Evolutionary conservation across 2,888 invertebrate genomes (phyloP).

Genomic region (Hirtodrosophila trivittata): DNA sequence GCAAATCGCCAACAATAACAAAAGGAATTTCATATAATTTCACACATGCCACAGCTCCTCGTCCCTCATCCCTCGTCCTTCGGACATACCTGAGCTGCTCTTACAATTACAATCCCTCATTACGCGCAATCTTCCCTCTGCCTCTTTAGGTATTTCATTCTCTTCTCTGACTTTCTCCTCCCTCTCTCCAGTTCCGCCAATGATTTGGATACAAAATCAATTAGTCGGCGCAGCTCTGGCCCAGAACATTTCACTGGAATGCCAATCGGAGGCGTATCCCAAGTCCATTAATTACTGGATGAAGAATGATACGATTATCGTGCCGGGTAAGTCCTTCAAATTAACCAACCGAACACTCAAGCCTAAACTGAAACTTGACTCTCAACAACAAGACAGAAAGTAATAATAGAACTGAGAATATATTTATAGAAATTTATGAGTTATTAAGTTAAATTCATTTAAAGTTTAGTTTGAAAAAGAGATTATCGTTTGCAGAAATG

Average conservation of each 20-base stretch:
- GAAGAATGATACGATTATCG: slow-evolving; percentile 86
- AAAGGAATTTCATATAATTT: slow-evolving; percentile 60
- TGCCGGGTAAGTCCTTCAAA: slow-evolving; percentile 85
- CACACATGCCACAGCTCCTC: slow-evolving; percentile 19
- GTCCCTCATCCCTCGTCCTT: slow-evolving; percentile 27
- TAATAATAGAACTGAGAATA: too few species aligned
- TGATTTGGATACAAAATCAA: slow-evolving; percentile 90
- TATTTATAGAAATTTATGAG: too few species aligned
- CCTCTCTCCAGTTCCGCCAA: slow-evolving; percentile 87
- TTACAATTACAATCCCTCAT: slow-evolving; percentile 40
- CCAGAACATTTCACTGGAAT: slow-evolving; percentile 88
- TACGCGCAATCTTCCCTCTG: slow-evolving; percentile 7
- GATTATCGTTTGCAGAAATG: too few species aligned
- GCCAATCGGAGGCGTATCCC: slow-evolving; percentile 89
- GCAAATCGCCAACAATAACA: slow-evolving; percentile 54
- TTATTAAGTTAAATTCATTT: too few species aligned
- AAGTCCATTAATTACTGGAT: slow-evolving; percentile 91
- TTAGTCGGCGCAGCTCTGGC: slow-evolving; percentile 88
- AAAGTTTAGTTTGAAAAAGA: too few species aligned
- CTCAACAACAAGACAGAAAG: too few species aligned
- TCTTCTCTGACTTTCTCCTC: background rate
- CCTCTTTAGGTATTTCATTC: background rate
- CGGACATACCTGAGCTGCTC: slow-evolving; percentile 44
- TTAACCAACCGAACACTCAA: too few species aligned
- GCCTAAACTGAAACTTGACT: too few species aligned